These are phyloP conservation scores for Semnornis frantzii DNA, from an alignment of 2,113 vertebrate species.

Conservation along the genomic window DNA sequence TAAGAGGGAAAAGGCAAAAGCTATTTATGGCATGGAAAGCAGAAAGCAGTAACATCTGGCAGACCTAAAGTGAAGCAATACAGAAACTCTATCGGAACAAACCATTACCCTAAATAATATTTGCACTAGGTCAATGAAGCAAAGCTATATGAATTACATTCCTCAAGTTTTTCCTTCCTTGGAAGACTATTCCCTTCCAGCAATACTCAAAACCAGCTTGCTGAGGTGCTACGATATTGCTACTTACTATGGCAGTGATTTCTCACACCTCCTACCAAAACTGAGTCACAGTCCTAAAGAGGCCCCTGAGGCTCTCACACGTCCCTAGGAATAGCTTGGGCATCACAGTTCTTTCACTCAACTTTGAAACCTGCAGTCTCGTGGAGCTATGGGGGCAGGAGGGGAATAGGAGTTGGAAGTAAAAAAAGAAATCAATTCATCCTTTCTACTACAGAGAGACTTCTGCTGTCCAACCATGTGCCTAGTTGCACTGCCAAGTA, in stretches of 20 bases:
- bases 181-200: neutral
- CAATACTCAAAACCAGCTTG: neutral
- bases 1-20: neutral
- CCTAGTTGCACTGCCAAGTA: neutral
- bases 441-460: neutral
- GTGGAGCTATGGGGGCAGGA: neutral
- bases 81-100: neutral
- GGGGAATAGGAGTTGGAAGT: neutral
- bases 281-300: conserved; percentile 17
- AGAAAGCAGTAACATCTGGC: conserved; percentile 1
- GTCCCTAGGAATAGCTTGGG: neutral
- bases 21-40: neutral
- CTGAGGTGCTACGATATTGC: neutral
- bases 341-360: neutral
- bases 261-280: conserved; percentile 55
- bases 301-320: neutral
- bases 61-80: neutral
- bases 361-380: neutral
- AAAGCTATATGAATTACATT: neutral
- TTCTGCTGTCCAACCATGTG: neutral
- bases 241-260: conserved; percentile 2
- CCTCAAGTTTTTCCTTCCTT: neutral
- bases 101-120: neutral
- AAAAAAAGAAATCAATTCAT: neutral
- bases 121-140: conserved; percentile 3